Evolutionary conservation across 2,888 invertebrate species (phyloP).

Genomic region (Sacculina carcini): DNA sequence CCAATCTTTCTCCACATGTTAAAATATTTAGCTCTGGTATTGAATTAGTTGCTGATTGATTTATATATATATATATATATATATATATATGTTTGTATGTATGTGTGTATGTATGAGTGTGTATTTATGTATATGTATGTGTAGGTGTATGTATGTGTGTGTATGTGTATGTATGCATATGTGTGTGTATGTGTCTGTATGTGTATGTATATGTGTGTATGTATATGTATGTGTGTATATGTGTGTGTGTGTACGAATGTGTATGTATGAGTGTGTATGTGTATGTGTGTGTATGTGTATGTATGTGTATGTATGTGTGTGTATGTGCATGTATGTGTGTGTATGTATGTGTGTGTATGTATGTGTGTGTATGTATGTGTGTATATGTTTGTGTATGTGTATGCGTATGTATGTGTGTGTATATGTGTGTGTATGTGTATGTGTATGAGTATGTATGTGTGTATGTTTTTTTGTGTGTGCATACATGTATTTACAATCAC

Average conservation of each 20-base stretch:
- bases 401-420: background rate
- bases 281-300: background rate
- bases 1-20: too few relatives aligned
- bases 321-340: background rate
- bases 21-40: too few relatives aligned
- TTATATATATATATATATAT: slow-evolving; percentile 3
- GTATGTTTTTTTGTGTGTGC: too few relatives aligned
- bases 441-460: too few relatives aligned
- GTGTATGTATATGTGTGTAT: background rate
- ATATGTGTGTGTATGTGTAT: background rate
- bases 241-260: too few relatives aligned
- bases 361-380: slow-evolving; percentile 4
- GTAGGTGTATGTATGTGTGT: background rate
- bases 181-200: background rate
- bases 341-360: slow-evolving; percentile 1
- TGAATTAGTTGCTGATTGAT: background rate
- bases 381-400: too few relatives aligned
- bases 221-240: slow-evolving; percentile 3
- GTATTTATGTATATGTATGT: too few relatives aligned
- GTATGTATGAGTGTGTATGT: too few relatives aligned
- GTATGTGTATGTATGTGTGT: background rate
- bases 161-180: background rate
- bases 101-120: too few relatives aligned
- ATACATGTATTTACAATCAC: too few relatives aligned
- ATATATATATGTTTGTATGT: too few relatives aligned